Percentiles rank a stretch among this genome's conserved stretches.
phyloP scores from a whole-genome alignment of 2,888 invertebrate genomes.

The Gnatocerus cornutus region DNA sequence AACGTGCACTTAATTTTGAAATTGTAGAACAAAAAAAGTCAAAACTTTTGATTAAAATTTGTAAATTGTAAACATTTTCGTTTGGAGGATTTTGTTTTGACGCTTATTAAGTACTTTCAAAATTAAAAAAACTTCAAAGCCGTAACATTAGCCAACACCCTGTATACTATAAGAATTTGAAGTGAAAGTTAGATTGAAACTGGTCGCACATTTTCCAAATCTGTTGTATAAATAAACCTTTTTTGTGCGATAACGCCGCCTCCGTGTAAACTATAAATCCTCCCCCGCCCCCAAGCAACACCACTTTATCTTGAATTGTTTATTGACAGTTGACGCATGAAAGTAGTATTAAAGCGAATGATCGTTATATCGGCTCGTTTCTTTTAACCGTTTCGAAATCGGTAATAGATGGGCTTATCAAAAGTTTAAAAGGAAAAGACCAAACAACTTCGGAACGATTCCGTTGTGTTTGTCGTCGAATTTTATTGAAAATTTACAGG shows the following conservation, averaged over 20 bases:
- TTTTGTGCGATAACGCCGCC: neutral
- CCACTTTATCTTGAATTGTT: conserved; percentile 54
- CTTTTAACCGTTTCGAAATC: conserved; percentile 47
- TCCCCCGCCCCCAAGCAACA: conserved; percentile 44
- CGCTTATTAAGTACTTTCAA: too few species aligned
- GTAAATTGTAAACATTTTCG: too few species aligned
- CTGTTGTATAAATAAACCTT: too few species aligned
- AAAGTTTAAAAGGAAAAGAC: conserved; percentile 27
- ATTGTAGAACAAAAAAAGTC: too few species aligned
- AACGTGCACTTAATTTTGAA: too few species aligned
- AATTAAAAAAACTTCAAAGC: too few species aligned
- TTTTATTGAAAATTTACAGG: conserved; percentile 62
- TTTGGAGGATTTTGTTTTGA: too few species aligned
- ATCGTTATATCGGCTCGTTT: conserved; percentile 48
- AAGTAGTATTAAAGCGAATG: conserved; percentile 55
- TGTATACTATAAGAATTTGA: too few species aligned
- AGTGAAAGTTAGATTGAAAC: too few species aligned
- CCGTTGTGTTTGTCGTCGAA: conserved; percentile 46
- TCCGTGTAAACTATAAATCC: conserved; percentile 22
- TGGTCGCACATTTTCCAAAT: too few species aligned
- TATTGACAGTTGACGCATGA: conserved; percentile 57
- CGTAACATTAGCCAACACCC: too few species aligned
- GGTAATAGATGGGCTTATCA: conserved; percentile 52
- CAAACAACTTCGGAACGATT: conserved; percentile 47
- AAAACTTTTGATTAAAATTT: too few species aligned